Evolutionary conservation across 2,888 invertebrate genomes (phyloP).

Genomic region (Laspeyria flexula): DNA sequence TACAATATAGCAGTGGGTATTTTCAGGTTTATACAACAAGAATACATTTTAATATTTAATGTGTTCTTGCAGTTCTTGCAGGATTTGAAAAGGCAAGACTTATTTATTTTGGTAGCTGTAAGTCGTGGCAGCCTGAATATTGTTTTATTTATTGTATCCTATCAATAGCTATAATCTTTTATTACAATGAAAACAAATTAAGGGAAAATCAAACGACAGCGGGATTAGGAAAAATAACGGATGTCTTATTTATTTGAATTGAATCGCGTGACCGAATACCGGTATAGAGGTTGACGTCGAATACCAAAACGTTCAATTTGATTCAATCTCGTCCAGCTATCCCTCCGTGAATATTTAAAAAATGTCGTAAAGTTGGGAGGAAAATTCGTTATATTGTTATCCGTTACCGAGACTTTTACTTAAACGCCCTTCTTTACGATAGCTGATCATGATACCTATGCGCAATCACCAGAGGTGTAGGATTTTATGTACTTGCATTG

Average conservation of each 20-base stretch:
- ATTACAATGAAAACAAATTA: slow-evolving; percentile 6
- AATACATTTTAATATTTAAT: too few relatives aligned
- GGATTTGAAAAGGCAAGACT: too few relatives aligned
- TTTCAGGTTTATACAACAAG: too few relatives aligned
- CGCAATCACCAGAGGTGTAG: too few relatives aligned
- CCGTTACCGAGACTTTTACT: slow-evolving; percentile 2
- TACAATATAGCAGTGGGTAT: too few relatives aligned
- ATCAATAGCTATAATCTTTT: slow-evolving; percentile 12
- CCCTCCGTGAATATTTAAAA: slow-evolving; percentile 8
- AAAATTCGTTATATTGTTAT: slow-evolving; percentile 3
- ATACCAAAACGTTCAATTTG: slow-evolving; percentile 7
- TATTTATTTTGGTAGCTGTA: too few relatives aligned
- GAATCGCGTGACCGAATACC: slow-evolving; percentile 10
- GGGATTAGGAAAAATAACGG: slow-evolving; percentile 4
- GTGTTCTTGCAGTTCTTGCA: too few relatives aligned
- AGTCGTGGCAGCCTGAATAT: too few relatives aligned
- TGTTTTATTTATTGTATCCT: slow-evolving; percentile 21
- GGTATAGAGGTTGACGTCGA: slow-evolving; percentile 7
- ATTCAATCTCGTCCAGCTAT: slow-evolving; percentile 11
- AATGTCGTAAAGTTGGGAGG: slow-evolving; percentile 1
- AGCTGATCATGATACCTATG: too few relatives aligned
- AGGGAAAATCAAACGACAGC: slow-evolving; percentile 6
- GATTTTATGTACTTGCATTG: too few relatives aligned
- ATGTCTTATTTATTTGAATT: slow-evolving; percentile 22
- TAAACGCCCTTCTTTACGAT: too few relatives aligned